These are phyloP conservation scores for Pachyramphus minor DNA, from an alignment of 2,113 vertebrate species.

Conservation along the genomic window DNA sequence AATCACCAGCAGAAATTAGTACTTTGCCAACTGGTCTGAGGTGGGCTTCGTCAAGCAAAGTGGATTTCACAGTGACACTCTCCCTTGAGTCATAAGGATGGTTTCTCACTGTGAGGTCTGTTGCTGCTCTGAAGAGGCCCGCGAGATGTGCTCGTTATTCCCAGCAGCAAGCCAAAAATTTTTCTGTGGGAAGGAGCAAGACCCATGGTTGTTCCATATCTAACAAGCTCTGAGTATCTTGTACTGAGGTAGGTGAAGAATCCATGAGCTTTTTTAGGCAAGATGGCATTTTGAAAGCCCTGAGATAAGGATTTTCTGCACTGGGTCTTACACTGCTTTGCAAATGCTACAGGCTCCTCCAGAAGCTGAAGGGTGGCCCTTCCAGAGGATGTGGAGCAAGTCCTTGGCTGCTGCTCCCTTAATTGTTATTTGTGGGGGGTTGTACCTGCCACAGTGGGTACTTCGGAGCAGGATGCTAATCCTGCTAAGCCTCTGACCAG, in stretches of 20 bases:
- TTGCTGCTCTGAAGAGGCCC: neutral
- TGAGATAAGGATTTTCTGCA: rapidly evolving
- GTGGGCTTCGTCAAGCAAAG: rapidly evolving
- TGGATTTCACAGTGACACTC: neutral
- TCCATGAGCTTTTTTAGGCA: neutral
- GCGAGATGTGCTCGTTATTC: neutral
- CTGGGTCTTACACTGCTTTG: neutral
- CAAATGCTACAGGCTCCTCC: neutral
- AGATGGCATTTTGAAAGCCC: neutral
- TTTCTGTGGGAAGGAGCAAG: neutral
- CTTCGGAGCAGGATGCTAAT: neutral
- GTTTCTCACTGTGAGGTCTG: neutral
- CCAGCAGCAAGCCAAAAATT: neutral
- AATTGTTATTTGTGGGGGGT: neutral
- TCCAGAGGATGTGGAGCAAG: neutral
- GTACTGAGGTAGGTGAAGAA: neutral
- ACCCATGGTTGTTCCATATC: neutral
- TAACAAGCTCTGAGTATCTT: neutral
- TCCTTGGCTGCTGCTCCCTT: neutral
- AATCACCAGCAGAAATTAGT: neutral
- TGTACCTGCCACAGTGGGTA: neutral
- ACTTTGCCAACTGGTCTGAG: neutral
- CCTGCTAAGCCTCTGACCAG: neutral
- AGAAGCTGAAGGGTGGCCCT: neutral
- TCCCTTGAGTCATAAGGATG: neutral